Percentiles rank a stretch among this genome's conserved stretches.
phyloP scores from a whole-genome alignment of 2,888 invertebrate genomes.

The Allolobophora icterica region DNA sequence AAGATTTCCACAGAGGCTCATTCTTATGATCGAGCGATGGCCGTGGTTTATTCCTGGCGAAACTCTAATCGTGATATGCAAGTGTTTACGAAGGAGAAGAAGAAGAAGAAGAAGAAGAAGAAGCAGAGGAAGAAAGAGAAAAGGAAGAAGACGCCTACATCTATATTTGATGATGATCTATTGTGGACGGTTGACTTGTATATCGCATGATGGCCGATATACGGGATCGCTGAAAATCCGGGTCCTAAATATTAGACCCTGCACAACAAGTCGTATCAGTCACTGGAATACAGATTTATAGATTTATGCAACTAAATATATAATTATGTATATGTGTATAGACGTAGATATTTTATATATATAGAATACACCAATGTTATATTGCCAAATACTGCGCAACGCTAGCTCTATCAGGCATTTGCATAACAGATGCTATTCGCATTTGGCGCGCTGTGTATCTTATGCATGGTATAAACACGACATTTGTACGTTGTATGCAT shows the following conservation, averaged over 20 bases:
- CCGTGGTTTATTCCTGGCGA: slow-evolving; percentile 3
- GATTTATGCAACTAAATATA: neutral
- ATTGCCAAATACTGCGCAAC: too few species aligned
- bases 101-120: too few species aligned
- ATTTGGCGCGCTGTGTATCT: neutral
- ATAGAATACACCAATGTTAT: too few species aligned
- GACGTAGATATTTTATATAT: too few species aligned
- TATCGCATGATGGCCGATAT: neutral
- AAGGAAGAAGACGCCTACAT: neutral
- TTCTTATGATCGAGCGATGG: neutral
- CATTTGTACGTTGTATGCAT: neutral
- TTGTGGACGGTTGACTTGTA: neutral
- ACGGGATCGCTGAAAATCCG: neutral
- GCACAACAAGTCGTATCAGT: neutral
- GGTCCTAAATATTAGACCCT: neutral
- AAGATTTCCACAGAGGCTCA: neutral
- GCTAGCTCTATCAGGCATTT: neutral
- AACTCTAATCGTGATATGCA: neutral
- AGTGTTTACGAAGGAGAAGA: neutral
- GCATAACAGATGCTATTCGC: neutral
- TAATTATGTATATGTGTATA: neutral
- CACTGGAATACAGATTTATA: neutral
- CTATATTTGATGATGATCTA: neutral
- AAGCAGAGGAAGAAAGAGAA: too few species aligned
- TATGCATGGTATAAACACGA: neutral